These are phyloP conservation scores for human DNA, from an alignment of 2,113 vertebrate species.

Conservation along the genomic window GRCh38 chr6:25420501-25421000, in stretches of 20 bases:
- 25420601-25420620: neutral
- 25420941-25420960: neutral
- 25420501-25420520: neutral
- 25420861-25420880: neutral
- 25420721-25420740: neutral
- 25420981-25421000: neutral
- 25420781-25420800: neutral
- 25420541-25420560: neutral
- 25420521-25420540: neutral
- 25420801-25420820: neutral
- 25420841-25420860: neutral
- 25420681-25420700: neutral
- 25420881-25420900: neutral
- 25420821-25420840: neutral
- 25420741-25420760: neutral
- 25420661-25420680: neutral
- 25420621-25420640: neutral
- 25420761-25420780: neutral
- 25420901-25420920: neutral
- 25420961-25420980: neutral
- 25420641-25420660: fast-evolving
- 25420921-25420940: neutral
- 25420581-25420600: neutral
- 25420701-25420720: neutral
- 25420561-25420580: neutral